Conservation (phyloP, 2,797 vertebrate species). For the Anabas testudineus region DNA sequence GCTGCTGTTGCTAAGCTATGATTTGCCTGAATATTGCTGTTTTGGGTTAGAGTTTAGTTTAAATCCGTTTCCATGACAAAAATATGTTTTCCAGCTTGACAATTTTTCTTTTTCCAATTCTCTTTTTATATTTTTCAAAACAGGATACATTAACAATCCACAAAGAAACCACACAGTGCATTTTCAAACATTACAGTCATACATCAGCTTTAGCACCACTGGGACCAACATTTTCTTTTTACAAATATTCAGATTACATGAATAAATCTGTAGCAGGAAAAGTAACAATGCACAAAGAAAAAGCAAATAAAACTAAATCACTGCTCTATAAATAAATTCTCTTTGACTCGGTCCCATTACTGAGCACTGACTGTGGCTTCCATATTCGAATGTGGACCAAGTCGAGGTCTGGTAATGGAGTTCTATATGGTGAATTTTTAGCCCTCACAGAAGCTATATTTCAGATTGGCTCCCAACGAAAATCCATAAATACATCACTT, state of each 20-base stretch:
- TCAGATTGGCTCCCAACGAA: conserved; percentile 62
- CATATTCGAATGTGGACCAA: conserved; percentile 41
- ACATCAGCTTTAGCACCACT: conserved; percentile 37
- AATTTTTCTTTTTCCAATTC: conserved; percentile 7
- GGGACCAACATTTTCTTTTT: conserved; percentile 35
- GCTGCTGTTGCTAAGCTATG: background rate
- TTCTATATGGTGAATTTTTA: conserved; percentile 48
- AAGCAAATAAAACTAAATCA: conserved; percentile 68
- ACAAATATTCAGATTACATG: conserved; percentile 61
- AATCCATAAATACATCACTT: conserved; percentile 78
- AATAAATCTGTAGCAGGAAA: conserved; percentile 65
- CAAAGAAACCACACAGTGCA: conserved; percentile 25
- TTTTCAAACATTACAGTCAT: conserved; percentile 19
- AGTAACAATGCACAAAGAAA: conserved; percentile 61
- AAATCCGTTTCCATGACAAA: background rate
- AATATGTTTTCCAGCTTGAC: background rate
- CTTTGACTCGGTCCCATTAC: conserved; percentile 51
- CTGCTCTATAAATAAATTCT: conserved; percentile 53
- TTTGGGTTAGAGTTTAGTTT: background rate
- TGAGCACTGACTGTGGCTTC: conserved; percentile 48
- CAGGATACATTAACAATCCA: conserved; percentile 17
- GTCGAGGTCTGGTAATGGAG: conserved; percentile 39
- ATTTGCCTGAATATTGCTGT: background rate
- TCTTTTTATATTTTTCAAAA: conserved; percentile 22
- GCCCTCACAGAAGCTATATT: conserved; percentile 61